Conservation (phyloP, 2,888 invertebrate genomes). For the Plebejus anna region DNA sequence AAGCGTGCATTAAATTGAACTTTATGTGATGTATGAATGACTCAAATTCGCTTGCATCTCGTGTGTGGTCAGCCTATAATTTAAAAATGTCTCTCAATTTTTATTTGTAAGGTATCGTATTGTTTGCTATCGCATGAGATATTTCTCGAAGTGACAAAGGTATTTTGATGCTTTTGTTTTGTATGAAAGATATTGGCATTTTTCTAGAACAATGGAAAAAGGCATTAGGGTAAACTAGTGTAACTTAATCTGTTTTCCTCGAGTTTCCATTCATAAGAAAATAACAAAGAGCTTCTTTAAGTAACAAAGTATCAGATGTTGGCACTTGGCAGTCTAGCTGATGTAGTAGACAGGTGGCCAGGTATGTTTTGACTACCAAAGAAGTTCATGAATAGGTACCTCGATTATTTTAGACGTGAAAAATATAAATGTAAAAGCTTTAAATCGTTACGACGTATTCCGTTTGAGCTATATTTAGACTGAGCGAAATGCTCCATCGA, state of each 20-base stretch:
- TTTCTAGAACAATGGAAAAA: background rate
- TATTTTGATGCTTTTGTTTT: background rate
- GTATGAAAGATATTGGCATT: constrained; percentile 2
- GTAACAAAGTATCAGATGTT: background rate
- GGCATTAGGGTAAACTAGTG: background rate
- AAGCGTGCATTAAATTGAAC: background rate
- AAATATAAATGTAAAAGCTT: background rate
- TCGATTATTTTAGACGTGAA: no score
- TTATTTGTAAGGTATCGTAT: background rate
- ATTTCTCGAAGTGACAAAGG: background rate
- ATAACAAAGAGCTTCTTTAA: background rate
- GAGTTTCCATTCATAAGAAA: background rate
- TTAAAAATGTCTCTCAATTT: background rate
- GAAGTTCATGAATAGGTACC: no score
- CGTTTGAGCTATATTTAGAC: constrained; percentile 14
- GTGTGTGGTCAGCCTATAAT: background rate
- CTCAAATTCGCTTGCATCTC: background rate
- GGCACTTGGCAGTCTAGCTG: background rate
- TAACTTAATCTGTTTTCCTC: background rate
- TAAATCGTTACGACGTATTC: background rate
- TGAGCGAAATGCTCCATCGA: background rate
- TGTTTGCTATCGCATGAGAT: background rate
- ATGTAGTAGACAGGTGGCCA: background rate
- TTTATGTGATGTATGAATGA: background rate
- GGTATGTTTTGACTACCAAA: no score